Evolutionary conservation across 2,888 invertebrate species (phyloP).

Genomic region (Bombyx huttoni): DNA sequence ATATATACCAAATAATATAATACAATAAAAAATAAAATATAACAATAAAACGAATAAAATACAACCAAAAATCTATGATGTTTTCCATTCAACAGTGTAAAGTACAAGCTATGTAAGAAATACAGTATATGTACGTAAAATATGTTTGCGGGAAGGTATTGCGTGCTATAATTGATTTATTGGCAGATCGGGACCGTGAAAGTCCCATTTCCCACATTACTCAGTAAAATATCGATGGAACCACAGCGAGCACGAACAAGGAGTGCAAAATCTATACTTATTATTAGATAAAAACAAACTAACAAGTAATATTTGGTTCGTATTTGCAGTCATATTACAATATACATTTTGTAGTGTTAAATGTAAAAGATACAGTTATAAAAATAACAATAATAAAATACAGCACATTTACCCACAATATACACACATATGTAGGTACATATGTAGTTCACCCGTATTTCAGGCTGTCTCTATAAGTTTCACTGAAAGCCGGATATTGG

Average conservation of each 20-base stretch:
- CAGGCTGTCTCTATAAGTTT: neutral
- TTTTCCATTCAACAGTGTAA: neutral
- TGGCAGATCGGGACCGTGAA: slow-evolving; percentile 42
- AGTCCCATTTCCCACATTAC: slow-evolving; percentile 48
- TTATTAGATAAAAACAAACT: neutral
- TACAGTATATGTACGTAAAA: slow-evolving; percentile 24
- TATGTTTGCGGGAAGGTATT: slow-evolving; percentile 30
- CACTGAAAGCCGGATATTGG: neutral
- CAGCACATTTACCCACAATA: neutral
- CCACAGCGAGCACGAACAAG: slow-evolving; percentile 20
- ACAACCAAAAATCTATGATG: neutral
- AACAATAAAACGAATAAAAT: neutral
- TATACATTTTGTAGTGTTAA: too few species aligned
- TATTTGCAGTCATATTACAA: too few species aligned
- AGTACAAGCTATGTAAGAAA: neutral
- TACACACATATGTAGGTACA: neutral
- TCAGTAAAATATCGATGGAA: slow-evolving; percentile 48
- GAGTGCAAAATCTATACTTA: neutral
- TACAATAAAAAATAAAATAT: too few species aligned
- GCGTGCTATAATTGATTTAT: slow-evolving; percentile 53
- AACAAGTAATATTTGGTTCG: too few species aligned
- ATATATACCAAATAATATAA: too few species aligned
- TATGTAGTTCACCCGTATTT: neutral
- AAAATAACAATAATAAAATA: neutral
- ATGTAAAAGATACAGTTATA: too few species aligned